Evolutionary conservation across 2,113 vertebrate genomes (phyloP).

Genomic region (Crotalus tigris): DNA sequence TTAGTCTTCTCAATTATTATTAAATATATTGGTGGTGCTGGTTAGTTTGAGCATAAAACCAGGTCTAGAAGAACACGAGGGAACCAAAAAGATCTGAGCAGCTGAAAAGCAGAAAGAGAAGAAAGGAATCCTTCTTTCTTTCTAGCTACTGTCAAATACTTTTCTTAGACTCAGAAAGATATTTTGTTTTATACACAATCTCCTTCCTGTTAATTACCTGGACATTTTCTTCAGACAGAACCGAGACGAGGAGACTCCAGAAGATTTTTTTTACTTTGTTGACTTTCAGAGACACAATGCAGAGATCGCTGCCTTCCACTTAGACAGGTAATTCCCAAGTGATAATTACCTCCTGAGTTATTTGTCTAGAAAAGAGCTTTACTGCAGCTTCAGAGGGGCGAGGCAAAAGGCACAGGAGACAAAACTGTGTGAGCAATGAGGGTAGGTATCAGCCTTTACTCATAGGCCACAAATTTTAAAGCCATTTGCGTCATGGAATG

Average conservation of each 20-base stretch:
- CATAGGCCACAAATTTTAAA: background rate
- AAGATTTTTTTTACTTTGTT: slow-evolving; percentile 92
- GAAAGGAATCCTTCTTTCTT: background rate
- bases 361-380: background rate
- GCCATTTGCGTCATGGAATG: background rate
- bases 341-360: background rate
- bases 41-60: background rate
- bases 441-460: background rate
- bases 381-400: background rate
- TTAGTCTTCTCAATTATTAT: too few species aligned
- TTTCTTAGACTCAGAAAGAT: background rate
- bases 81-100: background rate
- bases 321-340: slow-evolving; percentile 82
- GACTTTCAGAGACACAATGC: slow-evolving; percentile 97
- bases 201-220: slow-evolving; percentile 3
- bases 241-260: slow-evolving; percentile 87
- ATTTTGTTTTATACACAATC: background rate
- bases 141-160: background rate
- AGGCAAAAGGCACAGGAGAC: background rate
- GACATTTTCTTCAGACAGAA: slow-evolving; percentile 79
- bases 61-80: background rate
- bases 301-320: slow-evolving; percentile 94
- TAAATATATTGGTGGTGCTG: background rate
- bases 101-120: background rate
- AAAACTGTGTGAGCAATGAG: background rate